Conservation (phyloP, 2,113 vertebrate genomes). For the Chloropsis cyanopogon region DNA sequence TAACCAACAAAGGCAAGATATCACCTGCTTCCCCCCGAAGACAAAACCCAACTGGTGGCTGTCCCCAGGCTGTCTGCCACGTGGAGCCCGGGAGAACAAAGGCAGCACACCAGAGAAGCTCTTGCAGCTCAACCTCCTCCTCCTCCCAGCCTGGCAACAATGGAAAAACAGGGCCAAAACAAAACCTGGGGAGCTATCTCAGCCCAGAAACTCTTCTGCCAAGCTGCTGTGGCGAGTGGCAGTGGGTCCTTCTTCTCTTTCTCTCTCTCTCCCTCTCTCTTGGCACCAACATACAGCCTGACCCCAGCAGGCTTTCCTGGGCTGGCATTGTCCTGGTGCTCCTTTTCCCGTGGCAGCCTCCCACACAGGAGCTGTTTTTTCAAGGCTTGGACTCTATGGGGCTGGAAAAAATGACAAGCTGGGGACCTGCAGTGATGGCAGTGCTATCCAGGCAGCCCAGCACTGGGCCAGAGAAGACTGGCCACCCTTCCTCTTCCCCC, state of each 20-base stretch:
- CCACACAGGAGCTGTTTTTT: neutral
- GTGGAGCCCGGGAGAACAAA: neutral
- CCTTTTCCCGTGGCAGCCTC: neutral
- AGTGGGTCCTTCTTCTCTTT: neutral
- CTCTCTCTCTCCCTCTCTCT: neutral
- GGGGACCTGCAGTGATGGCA: neutral
- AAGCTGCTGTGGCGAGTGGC: neutral
- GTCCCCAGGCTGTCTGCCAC: neutral
- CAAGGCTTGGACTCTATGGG: neutral
- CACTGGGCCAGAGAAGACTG: neutral
- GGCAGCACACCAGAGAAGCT: neutral
- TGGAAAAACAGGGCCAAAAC: neutral
- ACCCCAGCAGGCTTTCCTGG: neutral
- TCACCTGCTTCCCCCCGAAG: rapidly evolving
- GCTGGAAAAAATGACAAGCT: rapidly evolving
- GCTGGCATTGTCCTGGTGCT: neutral
- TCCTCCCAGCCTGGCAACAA: neutral
- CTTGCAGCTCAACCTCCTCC: neutral
- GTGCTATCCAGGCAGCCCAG: rapidly evolving
- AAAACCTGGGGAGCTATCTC: neutral
- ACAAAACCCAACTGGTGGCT: neutral
- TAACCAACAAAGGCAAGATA: neutral
- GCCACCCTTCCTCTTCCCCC: neutral
- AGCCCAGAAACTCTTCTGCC: neutral
- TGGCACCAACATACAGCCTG: rapidly evolving